Base-by-base conservation (phyloP, 2,888 invertebrate genomes). In the Melolontha melolontha region DNA sequence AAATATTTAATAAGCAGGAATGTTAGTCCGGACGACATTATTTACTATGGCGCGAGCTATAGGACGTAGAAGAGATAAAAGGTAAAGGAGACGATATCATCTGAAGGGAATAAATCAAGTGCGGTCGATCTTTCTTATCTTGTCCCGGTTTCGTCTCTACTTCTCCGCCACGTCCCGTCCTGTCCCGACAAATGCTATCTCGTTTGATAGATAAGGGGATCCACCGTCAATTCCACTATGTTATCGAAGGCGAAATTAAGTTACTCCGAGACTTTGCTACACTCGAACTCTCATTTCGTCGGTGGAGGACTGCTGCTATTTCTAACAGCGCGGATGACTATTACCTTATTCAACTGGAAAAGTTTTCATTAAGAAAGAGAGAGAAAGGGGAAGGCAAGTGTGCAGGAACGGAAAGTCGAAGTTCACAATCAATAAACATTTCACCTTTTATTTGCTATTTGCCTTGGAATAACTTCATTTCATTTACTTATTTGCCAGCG, bases 151-250 rank as follows among this genome's bases (percentile, higher is more conserved):
- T 54, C 40, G 16, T 29, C 27, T 11, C 41, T 41, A 1, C 10
- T 27, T 8, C 5, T 4, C 27, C 14, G 5, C 12, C 14, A 42
- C 29, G 5, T 42, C 8, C 17, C 27, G 47, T 16, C 57, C 57
- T 54, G 12, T 29, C 29, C 29, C 57, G 44, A 57, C 57, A 57
- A 57, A 57, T 29, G 44, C 57, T 57, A 57, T 57, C 57, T 57
- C 44, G 42, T 44, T 57, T 57, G 57, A 57, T 57, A 57, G 57
- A 57, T 57, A 57, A 57, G 57, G 57, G 57, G 57, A 57, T 57
- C 44, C 57, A 44, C 22, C 57, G 57, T 57, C 57, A 44, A 57
- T 42, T 57, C 42, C 57, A 44, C 57, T 57, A 42, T 44, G 57
- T 44, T 57, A 57, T 57, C 44, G 57, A 14, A 44, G 57, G 27